Percentiles rank a stretch among this genome's conserved stretches.
These are phyloP conservation scores for Tanaodytes sp. DNA, from an alignment of 2,888 invertebrate species.

Conservation along the genomic window DNA sequence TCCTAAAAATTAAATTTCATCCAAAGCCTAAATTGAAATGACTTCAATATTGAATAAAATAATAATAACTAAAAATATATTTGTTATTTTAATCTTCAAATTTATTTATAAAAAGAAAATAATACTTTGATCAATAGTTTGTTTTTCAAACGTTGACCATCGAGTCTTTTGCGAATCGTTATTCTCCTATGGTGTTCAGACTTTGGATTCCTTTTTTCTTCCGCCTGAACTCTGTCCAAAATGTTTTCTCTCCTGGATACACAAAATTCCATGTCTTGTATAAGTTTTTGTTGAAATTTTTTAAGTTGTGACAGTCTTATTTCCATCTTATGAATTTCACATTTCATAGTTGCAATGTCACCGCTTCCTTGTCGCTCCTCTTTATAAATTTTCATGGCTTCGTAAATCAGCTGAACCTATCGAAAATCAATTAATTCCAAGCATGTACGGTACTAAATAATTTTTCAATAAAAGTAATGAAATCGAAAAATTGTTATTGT, in stretches of 20 bases:
- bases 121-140: constrained; percentile 74
- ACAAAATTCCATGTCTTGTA: constrained; percentile 79
- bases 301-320: constrained; percentile 76
- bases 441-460: no score
- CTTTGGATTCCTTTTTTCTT: constrained; percentile 74
- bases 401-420: constrained; percentile 77
- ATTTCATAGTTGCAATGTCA: constrained; percentile 84
- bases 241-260: constrained; percentile 79
- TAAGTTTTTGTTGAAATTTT: constrained; percentile 77
- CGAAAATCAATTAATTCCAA: background rate
- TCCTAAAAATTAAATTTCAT: constrained; percentile 63
- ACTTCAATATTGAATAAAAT: no score
- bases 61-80: no score
- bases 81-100: no score
- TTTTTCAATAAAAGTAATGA: no score
- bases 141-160: constrained; percentile 76
- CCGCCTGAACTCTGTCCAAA: constrained; percentile 76
- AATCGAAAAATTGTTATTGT: no score
- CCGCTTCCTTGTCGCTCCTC: constrained; percentile 79
- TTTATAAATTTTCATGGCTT: constrained; percentile 80
- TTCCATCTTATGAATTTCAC: constrained; percentile 89
- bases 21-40: no score
- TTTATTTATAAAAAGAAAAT: constrained; percentile 1
- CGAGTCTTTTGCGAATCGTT: constrained; percentile 76
- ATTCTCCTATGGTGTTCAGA: constrained; percentile 74